A percentile compares a stretch with the other conserved stretches of the same genome.
Conservation (phyloP, 2,797 vertebrate genomes). For the Columba guinea region DNA sequence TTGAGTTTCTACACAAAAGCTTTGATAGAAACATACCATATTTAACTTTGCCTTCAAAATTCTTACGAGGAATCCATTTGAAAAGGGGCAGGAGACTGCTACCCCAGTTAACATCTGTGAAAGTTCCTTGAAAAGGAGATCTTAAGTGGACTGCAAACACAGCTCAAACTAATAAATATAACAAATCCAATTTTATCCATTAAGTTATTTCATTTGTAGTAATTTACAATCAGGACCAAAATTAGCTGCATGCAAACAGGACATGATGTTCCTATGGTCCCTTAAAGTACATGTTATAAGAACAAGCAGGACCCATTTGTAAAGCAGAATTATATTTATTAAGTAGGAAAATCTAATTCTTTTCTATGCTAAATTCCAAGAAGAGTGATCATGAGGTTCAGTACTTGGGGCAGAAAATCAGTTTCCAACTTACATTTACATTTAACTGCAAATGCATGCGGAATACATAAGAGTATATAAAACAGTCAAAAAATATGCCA, state of each 20-base stretch:
- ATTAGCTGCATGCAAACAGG: not conserved
- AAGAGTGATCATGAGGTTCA: not conserved
- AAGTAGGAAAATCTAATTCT: not conserved
- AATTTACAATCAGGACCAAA: not conserved
- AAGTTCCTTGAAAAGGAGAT: not conserved
- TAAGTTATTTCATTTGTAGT: not conserved
- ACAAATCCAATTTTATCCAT: not conserved
- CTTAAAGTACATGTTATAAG: not conserved
- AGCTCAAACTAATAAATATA: not conserved
- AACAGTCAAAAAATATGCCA: not conserved
- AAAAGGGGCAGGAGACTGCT: not conserved
- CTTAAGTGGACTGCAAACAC: not conserved
- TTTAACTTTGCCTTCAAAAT: not conserved
- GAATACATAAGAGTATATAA: not conserved
- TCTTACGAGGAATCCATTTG: not conserved
- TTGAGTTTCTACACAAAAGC: not conserved
- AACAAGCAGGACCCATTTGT: not conserved
- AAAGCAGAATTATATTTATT: not conserved
- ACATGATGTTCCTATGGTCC: not conserved
- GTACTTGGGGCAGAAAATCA: not conserved
- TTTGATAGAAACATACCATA: not conserved
- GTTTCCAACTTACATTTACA: not conserved
- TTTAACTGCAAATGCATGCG: not conserved
- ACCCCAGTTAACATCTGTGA: not conserved
- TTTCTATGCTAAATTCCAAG: not conserved